These are phyloP conservation scores for Machimus atricapillus DNA, from an alignment of 2,888 invertebrate species.

Conservation along the genomic window DNA sequence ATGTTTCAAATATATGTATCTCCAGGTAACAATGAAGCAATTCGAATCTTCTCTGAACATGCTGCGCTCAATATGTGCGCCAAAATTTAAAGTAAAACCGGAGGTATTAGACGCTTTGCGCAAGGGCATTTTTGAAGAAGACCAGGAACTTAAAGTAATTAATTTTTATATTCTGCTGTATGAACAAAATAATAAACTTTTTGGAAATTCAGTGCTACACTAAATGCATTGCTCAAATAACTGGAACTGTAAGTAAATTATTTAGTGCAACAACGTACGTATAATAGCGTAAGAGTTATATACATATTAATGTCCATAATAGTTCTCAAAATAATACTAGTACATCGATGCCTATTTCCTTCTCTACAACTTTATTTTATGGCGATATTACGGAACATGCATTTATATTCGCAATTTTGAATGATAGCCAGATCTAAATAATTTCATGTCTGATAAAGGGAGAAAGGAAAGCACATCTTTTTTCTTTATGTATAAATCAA, in stretches of 20 bases:
- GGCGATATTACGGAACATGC: no score
- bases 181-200: neutral
- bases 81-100: conserved; percentile 55
- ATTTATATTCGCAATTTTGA: no score
- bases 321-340: no score
- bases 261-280: neutral
- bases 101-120: conserved; percentile 54
- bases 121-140: conserved; percentile 54
- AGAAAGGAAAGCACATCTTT: no score
- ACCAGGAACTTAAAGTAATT: conserved; percentile 54
- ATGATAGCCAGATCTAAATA: no score
- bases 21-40: conserved; percentile 56
- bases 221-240: conserved; percentile 56
- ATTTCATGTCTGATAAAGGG: no score
- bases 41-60: conserved; percentile 57
- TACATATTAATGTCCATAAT: no score
- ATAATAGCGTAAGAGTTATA: no score
- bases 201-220: conserved; percentile 54
- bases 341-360: no score
- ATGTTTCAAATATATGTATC: neutral
- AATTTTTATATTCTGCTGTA: neutral
- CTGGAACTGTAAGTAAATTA: conserved; percentile 54
- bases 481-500: no score
- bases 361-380: no score
- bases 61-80: conserved; percentile 58